phyloP scores from a whole-genome alignment of 2,113 vertebrate genomes.

The Hypocryptadius cinnamomeus region DNA sequence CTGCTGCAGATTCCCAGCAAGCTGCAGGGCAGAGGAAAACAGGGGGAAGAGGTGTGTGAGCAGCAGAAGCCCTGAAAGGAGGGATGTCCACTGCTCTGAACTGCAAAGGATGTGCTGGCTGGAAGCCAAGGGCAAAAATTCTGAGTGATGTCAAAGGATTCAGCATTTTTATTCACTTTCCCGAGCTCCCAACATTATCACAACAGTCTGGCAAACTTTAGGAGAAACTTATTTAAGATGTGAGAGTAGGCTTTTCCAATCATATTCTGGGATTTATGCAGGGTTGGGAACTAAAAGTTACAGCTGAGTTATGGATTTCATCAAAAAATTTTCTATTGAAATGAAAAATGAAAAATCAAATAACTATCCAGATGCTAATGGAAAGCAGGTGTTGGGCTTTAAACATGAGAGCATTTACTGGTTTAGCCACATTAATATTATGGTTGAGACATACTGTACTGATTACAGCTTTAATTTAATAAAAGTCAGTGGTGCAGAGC shows the following conservation, averaged over 20 bases:
- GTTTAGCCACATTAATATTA: conserved; percentile 31
- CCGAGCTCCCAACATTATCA: not conserved
- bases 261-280: not conserved
- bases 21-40: not conserved
- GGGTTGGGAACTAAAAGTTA: not conserved
- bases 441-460: conserved; percentile 30
- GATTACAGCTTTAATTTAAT: conserved; percentile 51
- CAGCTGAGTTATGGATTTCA: conserved; percentile 3
- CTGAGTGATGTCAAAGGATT: not conserved
- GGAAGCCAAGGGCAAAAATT: not conserved
- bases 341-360: conserved; percentile 14
- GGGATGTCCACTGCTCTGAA: not conserved
- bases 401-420: conserved; percentile 2
- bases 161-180: not conserved
- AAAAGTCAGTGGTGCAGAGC: not conserved
- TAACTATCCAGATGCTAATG: not conserved
- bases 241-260: not conserved
- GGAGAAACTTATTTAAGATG: not conserved
- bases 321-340: conserved; percentile 19
- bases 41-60: not conserved
- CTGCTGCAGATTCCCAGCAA: not conserved
- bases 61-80: not conserved
- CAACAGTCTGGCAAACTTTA: not conserved
- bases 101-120: not conserved
- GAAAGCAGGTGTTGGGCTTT: conserved; percentile 37